Conservation (phyloP, 2,113 vertebrate species). For the Aix galericulata region DNA sequence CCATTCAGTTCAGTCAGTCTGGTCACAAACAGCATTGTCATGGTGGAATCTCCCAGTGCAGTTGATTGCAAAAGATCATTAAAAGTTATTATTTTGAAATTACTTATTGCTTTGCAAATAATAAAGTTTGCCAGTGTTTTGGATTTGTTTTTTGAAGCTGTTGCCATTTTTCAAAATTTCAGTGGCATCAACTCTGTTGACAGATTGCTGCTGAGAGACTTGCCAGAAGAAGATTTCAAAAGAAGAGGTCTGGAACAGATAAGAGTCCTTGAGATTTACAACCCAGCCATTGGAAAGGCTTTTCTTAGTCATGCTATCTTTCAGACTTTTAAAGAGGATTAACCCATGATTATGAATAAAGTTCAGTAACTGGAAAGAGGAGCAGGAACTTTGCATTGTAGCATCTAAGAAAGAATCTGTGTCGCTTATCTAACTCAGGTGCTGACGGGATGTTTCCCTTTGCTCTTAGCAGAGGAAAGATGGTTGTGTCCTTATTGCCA, state of each 20-base stretch:
- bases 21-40: neutral
- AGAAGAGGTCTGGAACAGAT: neutral
- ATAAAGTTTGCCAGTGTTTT: neutral
- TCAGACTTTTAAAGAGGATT: slow-evolving; percentile 20
- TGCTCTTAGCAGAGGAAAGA: neutral
- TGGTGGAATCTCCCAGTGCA: neutral
- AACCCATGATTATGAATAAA: neutral
- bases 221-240: slow-evolving; percentile 10
- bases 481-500: neutral
- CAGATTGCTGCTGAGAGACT: neutral
- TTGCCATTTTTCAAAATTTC: neutral
- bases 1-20: neutral
- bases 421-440: neutral
- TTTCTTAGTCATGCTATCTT: neutral
- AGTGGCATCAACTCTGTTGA: neutral
- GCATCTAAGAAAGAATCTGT: neutral
- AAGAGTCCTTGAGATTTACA: neutral
- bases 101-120: neutral
- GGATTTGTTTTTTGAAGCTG: neutral
- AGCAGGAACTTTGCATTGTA: neutral
- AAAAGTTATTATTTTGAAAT: neutral
- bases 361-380: neutral
- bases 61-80: neutral
- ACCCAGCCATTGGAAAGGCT: neutral
- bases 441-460: neutral